A percentile compares a stretch with the other conserved stretches of the same genome.
Conservation (phyloP, 37 sponge, comb jelly and placozoan species). For the Crambe crambe region DNA sequence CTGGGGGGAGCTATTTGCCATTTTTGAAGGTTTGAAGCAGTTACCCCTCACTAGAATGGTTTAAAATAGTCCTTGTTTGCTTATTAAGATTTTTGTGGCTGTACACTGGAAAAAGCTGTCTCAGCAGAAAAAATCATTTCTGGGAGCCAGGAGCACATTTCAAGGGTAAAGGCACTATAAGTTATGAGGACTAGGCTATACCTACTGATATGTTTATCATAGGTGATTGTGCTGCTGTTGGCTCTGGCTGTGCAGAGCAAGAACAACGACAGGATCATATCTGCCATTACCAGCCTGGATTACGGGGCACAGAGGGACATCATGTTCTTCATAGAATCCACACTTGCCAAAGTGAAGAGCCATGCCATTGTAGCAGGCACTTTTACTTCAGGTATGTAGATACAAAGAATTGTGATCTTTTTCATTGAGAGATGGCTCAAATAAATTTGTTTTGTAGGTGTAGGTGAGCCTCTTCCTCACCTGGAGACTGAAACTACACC, state of each 20-base stretch:
- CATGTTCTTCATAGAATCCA: slow-evolving; percentile 59
- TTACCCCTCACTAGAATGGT: no score
- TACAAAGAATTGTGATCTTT: no score
- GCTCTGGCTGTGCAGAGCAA: slow-evolving; percentile 44
- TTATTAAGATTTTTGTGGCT: slow-evolving; percentile 9
- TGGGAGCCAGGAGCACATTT: slow-evolving; percentile 23
- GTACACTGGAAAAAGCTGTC: slow-evolving; percentile 26
- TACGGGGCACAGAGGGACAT: slow-evolving; percentile 43
- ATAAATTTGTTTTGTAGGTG: slow-evolving; percentile 1
- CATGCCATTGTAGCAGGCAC: slow-evolving; percentile 18
- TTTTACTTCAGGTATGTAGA: slow-evolving; percentile 43
- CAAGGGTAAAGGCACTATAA: slow-evolving; percentile 16
- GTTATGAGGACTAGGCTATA: neutral
- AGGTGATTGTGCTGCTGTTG: slow-evolving; percentile 61
- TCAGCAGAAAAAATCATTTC: neutral
- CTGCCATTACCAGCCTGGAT: slow-evolving; percentile 29
- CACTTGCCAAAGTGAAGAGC: slow-evolving; percentile 26
- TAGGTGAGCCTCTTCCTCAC: slow-evolving; percentile 3
- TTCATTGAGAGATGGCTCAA: neutral
- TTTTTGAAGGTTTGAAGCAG: slow-evolving; percentile 21
- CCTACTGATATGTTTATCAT: neutral
- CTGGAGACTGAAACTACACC: neutral
- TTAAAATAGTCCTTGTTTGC: no score
- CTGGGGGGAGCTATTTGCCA: neutral
- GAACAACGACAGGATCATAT: slow-evolving; percentile 46